Evolutionary conservation across 2,113 vertebrate genomes (phyloP).

Genomic region (Neopipo cinnamomea): DNA sequence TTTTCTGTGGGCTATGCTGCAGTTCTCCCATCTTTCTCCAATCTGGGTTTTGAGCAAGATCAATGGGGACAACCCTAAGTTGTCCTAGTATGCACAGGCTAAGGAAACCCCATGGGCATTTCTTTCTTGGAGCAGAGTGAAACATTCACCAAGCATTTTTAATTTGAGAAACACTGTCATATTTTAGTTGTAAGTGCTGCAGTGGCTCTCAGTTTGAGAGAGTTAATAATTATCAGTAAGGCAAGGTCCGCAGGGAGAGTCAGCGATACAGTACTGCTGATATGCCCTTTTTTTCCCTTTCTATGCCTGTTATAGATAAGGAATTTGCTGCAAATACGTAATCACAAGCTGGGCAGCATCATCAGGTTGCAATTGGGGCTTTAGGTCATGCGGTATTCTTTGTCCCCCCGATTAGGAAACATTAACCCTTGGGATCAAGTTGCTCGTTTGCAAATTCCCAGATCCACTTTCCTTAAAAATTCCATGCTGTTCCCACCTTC

Average conservation of each 20-base stretch:
- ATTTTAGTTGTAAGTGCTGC: background rate
- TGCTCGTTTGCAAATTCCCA: background rate
- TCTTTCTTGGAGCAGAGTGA: background rate
- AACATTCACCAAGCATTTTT: background rate
- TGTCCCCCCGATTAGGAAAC: background rate
- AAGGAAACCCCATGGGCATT: background rate
- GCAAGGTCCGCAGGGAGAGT: background rate
- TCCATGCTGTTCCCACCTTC: background rate
- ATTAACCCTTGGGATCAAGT: background rate
- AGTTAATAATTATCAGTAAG: constrained; percentile 34
- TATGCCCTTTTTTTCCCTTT: background rate
- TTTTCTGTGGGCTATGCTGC: background rate
- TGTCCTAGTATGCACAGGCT: background rate
- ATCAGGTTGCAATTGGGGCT: rapidly evolving
- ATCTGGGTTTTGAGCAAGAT: background rate
- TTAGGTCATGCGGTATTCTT: background rate
- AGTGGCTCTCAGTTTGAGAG: background rate
- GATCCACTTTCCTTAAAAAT: background rate
- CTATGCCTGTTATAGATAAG: background rate
- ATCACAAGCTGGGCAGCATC: background rate
- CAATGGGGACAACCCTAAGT: background rate
- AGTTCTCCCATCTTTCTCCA: background rate
- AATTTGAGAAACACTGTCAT: background rate
- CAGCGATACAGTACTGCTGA: background rate
- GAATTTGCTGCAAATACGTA: background rate